Evolutionary conservation across 2,888 invertebrate species (phyloP).

Genomic region (Hoplodrina ambigua): DNA sequence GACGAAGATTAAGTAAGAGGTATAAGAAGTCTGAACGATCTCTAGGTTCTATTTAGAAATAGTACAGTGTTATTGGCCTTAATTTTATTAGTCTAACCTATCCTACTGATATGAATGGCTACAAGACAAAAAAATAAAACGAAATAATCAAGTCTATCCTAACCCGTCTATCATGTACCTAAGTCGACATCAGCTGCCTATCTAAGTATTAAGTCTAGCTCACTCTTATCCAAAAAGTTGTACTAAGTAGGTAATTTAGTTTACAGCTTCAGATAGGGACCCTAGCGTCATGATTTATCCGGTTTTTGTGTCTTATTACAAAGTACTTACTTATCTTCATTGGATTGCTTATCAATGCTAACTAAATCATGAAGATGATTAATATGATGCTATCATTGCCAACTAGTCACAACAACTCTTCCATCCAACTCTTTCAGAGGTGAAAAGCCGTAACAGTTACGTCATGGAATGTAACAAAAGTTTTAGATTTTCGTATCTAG

Average conservation of each 20-base stretch:
- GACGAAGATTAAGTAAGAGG: too few relatives aligned
- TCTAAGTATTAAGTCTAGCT: neutral
- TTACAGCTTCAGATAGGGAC: slow-evolving; percentile 36
- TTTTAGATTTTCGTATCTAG: slow-evolving; percentile 41
- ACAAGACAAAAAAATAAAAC: too few relatives aligned
- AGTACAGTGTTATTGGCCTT: too few relatives aligned
- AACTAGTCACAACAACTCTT: too few relatives aligned
- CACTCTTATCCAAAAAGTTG: slow-evolving; percentile 18
- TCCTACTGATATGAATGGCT: too few relatives aligned
- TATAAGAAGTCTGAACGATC: too few relatives aligned
- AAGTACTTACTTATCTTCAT: slow-evolving; percentile 25
- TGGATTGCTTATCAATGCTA: slow-evolving; percentile 26
- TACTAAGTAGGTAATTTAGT: slow-evolving; percentile 15
- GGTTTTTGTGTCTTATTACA: slow-evolving; percentile 12
- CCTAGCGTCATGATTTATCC: slow-evolving; percentile 18
- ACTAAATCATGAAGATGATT: too few relatives aligned
- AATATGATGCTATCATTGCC: too few relatives aligned
- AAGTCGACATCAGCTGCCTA: neutral
- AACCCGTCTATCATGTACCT: neutral
- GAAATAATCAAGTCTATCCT: neutral
- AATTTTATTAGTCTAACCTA: too few relatives aligned
- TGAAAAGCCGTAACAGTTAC: neutral
- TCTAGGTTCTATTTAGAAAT: too few relatives aligned
- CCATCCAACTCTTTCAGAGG: neutral
- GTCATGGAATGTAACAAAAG: neutral